Evolutionary conservation across 2,888 invertebrate genomes (phyloP).

Genomic region (Tryphoninae sp.): DNA sequence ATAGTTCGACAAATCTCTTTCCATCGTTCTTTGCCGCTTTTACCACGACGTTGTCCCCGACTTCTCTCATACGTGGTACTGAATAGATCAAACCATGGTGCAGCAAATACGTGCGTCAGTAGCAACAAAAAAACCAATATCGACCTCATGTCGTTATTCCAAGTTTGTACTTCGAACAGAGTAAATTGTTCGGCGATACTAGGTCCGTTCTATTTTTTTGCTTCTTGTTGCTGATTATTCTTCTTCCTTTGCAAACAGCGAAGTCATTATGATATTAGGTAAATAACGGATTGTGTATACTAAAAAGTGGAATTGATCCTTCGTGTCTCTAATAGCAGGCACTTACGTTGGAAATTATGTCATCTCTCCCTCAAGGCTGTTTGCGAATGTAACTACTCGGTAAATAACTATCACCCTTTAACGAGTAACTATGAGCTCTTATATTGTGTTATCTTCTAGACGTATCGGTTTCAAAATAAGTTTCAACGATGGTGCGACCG

Average conservation of each 20-base stretch:
- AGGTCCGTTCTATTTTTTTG: background rate
- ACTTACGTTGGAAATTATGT: slow-evolving; percentile 47
- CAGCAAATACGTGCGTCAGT: slow-evolving; percentile 67
- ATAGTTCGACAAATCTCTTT: slow-evolving; percentile 88
- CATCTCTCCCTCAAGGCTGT: slow-evolving; percentile 47
- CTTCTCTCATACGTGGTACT: slow-evolving; percentile 59
- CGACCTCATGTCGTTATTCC: slow-evolving; percentile 66
- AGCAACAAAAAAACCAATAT: slow-evolving; percentile 70
- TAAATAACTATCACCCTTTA: slow-evolving; percentile 33
- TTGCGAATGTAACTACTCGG: slow-evolving; percentile 33
- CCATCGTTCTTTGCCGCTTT: slow-evolving; percentile 84
- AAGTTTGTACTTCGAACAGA: background rate
- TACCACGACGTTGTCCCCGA: slow-evolving; percentile 68
- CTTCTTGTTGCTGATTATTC: background rate
- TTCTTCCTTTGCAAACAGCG: slow-evolving; percentile 18
- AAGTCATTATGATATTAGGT: slow-evolving; percentile 44
- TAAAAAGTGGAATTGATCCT: slow-evolving; percentile 12
- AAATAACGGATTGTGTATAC: slow-evolving; percentile 22
- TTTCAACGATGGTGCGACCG: slow-evolving; percentile 34
- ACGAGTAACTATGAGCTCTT: slow-evolving; percentile 9
- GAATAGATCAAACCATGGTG: slow-evolving; percentile 75
- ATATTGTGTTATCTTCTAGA: slow-evolving; percentile 8
- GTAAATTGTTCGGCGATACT: background rate
- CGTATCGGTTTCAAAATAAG: slow-evolving; percentile 23
- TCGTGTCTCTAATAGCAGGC: background rate